Evolutionary conservation across 2,797 vertebrate species (phyloP).

Genomic region (Lithobates sylvaticus): DNA sequence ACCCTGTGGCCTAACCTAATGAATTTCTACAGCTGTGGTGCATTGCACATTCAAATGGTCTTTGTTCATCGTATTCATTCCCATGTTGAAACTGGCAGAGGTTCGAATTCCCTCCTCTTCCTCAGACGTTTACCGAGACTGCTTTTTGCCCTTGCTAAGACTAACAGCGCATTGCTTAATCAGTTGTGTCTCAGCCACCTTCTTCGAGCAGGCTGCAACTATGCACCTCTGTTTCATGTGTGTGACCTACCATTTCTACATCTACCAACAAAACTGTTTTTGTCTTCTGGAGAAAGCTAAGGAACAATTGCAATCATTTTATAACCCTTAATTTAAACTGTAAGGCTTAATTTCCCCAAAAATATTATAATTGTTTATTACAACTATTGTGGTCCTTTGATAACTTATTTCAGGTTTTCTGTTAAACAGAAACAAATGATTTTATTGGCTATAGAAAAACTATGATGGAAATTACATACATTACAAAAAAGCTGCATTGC

Average conservation of each 20-base stretch:
- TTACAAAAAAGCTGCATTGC: too few relatives aligned
- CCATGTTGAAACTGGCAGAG: not conserved
- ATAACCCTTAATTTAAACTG: too few relatives aligned
- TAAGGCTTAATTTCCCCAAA: too few relatives aligned
- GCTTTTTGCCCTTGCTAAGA: not conserved
- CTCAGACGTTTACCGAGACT: not conserved
- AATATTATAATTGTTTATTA: too few relatives aligned
- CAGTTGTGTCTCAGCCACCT: not conserved
- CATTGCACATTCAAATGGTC: not conserved
- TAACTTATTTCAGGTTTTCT: too few relatives aligned
- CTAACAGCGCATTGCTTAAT: not conserved
- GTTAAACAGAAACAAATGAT: too few relatives aligned
- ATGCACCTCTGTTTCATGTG: not conserved
- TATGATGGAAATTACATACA: too few relatives aligned
- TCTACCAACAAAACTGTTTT: conserved; percentile 1
- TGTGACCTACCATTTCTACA: not conserved
- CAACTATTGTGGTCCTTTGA: too few relatives aligned
- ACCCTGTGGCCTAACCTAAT: not conserved
- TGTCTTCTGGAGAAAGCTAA: not conserved
- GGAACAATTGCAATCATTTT: too few relatives aligned
- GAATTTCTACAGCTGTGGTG: not conserved
- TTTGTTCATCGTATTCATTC: not conserved
- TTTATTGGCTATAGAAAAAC: too few relatives aligned
- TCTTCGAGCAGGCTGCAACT: not conserved
- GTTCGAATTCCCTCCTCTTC: not conserved